These are phyloP conservation scores for Acanthopagrus latus DNA, from an alignment of 2,797 vertebrate genomes.

Conservation along the genomic window DNA sequence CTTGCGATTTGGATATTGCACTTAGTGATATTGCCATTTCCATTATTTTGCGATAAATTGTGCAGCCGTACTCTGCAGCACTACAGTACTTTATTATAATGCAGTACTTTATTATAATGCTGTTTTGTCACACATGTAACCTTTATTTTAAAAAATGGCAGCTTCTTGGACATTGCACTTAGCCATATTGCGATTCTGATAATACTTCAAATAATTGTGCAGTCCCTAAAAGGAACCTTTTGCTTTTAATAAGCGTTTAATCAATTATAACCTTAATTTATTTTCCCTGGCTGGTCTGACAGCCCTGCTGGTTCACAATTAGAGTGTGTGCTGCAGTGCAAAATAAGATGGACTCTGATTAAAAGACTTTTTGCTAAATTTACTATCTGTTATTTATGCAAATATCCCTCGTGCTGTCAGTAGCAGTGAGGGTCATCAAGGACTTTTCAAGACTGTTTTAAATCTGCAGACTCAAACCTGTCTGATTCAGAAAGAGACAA, in stretches of 20 bases:
- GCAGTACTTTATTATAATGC: too few species aligned
- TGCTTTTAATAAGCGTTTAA: neutral
- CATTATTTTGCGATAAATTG: too few species aligned
- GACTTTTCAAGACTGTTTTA: constrained; percentile 11
- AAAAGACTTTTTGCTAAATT: neutral
- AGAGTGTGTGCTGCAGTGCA: neutral
- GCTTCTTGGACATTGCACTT: too few species aligned
- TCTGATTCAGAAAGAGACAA: constrained; percentile 16
- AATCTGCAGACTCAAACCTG: constrained; percentile 22
- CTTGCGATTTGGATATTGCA: too few species aligned
- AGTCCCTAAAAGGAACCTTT: neutral
- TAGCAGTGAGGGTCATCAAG: neutral
- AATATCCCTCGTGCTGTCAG: constrained; percentile 19
- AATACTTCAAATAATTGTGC: too few species aligned
- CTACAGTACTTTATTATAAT: too few species aligned
- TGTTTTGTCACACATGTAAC: too few species aligned
- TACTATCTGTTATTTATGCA: neutral
- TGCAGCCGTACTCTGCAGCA: too few species aligned
- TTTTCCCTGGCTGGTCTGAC: neutral
- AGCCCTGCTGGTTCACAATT: neutral
- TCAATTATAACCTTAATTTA: neutral
- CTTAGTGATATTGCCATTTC: too few species aligned
- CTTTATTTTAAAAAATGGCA: too few species aligned
- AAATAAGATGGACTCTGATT: neutral
- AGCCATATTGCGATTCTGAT: too few species aligned